Conservation (phyloP, 2,113 vertebrate species). For the Xenopus laevis region DNA sequence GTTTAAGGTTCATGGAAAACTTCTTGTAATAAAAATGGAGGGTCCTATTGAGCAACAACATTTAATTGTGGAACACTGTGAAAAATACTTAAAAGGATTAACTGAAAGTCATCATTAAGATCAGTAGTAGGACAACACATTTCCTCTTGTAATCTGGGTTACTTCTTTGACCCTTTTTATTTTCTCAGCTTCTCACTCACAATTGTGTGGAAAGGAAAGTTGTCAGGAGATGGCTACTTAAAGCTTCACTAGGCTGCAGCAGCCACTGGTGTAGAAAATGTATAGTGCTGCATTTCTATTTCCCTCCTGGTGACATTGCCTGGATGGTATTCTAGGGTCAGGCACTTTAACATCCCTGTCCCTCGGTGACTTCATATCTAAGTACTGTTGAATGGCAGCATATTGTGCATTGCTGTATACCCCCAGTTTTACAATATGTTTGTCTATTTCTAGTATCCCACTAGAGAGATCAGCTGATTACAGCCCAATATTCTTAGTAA, state of each 20-base stretch:
- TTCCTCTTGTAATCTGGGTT: neutral
- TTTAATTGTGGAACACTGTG: neutral
- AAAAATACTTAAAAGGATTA: constrained; percentile 6
- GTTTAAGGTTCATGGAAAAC: no score
- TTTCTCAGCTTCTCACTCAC: constrained; percentile 41
- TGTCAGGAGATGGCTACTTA: constrained; percentile 13
- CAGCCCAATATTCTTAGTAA: neutral
- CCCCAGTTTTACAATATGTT: neutral
- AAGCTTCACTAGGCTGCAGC: constrained; percentile 5
- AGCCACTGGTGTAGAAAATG: constrained; percentile 28
- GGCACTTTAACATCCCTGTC: neutral
- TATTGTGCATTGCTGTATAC: constrained; percentile 11
- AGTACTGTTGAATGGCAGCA: constrained; percentile 11
- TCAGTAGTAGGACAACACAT: neutral
- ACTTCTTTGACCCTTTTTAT: neutral
- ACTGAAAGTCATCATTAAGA: neutral
- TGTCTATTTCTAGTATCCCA: neutral
- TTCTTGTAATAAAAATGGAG: no score
- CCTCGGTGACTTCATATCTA: constrained; percentile 10
- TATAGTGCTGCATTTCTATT: constrained; percentile 17
- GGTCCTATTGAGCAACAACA: no score
- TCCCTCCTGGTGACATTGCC: constrained; percentile 32
- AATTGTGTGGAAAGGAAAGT: constrained; percentile 48
- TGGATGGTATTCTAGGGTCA: constrained; percentile 23
- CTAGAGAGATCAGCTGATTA: neutral